These are phyloP conservation scores for Neocloeon triangulifer DNA, from an alignment of 1,140 invertebrate genomes.

Conservation along the genomic window DNA sequence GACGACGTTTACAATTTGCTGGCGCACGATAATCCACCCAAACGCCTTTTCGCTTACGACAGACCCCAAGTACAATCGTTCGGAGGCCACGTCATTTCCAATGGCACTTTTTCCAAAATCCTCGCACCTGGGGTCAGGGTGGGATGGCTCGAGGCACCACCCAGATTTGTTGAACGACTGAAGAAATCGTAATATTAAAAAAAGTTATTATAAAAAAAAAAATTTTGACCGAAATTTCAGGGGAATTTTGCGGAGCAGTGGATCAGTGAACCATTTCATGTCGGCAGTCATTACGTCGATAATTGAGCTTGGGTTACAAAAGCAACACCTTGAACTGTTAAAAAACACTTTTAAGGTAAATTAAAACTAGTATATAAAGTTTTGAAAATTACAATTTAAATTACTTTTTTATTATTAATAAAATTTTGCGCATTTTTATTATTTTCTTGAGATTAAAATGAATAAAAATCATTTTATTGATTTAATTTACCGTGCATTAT, in stretches of 20 bases:
- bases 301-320: slow-evolving; percentile 24
- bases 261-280: slow-evolving; percentile 33
- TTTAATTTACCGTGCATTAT: no score
- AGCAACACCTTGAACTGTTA: slow-evolving; percentile 21
- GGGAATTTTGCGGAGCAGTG: slow-evolving; percentile 28
- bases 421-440: no score
- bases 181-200: slow-evolving; percentile 16
- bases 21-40: slow-evolving; percentile 24
- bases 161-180: slow-evolving; percentile 19
- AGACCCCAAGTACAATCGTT: slow-evolving; percentile 16
- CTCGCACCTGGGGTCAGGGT: slow-evolving; percentile 34
- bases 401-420: no score
- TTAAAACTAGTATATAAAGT: not conserved
- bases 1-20: slow-evolving; percentile 46
- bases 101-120: slow-evolving; percentile 42
- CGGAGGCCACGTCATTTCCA: slow-evolving; percentile 34
- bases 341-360: slow-evolving; percentile 19
- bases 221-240: slow-evolving; percentile 14
- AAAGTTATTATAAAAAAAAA: not conserved
- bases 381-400: slow-evolving; percentile 4
- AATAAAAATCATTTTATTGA: slow-evolving; percentile 1
- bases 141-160: slow-evolving; percentile 37
- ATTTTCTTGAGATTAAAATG: no score
- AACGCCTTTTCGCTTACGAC: slow-evolving; percentile 30
- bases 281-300: slow-evolving; percentile 28